These are phyloP conservation scores for Semaprochilodus insignis DNA, from an alignment of 2,797 vertebrate genomes.

Conservation along the genomic window DNA sequence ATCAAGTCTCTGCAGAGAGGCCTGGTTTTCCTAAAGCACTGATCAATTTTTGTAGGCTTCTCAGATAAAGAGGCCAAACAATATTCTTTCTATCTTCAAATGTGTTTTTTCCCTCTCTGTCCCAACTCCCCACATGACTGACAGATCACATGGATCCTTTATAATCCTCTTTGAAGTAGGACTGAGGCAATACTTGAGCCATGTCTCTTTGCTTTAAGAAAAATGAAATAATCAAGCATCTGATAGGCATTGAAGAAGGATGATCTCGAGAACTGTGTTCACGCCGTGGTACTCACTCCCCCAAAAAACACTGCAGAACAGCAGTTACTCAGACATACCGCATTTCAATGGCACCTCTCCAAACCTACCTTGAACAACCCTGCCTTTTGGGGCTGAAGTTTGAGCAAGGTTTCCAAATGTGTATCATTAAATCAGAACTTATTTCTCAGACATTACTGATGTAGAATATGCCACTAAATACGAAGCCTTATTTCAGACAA, in stretches of 20 bases:
- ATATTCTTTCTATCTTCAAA: slow-evolving; percentile 12
- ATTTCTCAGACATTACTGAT: too few relatives aligned
- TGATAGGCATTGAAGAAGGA: background rate
- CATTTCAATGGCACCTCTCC: background rate
- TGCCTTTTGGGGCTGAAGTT: background rate
- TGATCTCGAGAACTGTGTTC: background rate
- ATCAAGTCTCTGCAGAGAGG: background rate
- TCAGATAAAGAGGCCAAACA: slow-evolving; percentile 13
- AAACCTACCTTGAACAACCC: background rate
- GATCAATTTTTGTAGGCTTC: background rate
- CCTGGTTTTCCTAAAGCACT: background rate
- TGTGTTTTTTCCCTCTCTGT: background rate
- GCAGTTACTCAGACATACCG: background rate
- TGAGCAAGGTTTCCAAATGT: background rate
- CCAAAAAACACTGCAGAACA: background rate
- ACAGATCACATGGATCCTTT: background rate
- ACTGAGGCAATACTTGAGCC: background rate
- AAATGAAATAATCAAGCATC: background rate
- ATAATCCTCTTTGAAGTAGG: background rate
- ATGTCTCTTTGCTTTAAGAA: slow-evolving; percentile 12
- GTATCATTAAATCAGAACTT: too few relatives aligned
- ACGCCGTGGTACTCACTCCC: background rate
- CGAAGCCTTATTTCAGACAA: too few relatives aligned
- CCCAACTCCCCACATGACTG: background rate
- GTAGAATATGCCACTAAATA: too few relatives aligned